phyloP scores from a whole-genome alignment of 2,797 vertebrate species.

The Coregonus sp. region DNA sequence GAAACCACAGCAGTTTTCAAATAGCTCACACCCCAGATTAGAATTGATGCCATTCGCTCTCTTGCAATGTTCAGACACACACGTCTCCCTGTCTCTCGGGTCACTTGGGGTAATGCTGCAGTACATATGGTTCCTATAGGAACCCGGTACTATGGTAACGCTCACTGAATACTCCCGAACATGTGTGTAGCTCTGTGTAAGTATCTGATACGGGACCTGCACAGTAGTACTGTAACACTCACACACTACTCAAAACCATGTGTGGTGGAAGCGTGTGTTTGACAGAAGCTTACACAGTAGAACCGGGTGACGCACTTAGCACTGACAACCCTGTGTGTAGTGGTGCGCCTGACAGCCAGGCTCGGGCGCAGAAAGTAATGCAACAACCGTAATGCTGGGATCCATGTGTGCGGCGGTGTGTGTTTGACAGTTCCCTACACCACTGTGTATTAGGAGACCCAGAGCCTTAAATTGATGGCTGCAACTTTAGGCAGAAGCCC shows the following conservation, averaged over 20 bases:
- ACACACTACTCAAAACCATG: constrained; percentile 33
- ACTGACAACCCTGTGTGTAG: constrained; percentile 31
- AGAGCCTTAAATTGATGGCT: constrained; percentile 48
- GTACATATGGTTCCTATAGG: constrained; percentile 23
- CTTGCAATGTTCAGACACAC: background rate
- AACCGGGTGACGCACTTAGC: constrained; percentile 24
- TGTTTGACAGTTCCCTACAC: constrained; percentile 35
- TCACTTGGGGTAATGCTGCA: constrained; percentile 13
- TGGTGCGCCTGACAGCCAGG: constrained; percentile 35
- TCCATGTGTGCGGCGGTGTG: constrained; percentile 35
- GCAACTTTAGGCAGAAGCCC: constrained; percentile 53
- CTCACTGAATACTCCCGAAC: constrained; percentile 26
- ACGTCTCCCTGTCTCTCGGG: constrained; percentile 14
- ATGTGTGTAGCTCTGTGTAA: constrained; percentile 1
- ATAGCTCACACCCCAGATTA: background rate
- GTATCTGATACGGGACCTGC: background rate
- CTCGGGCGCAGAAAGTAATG: constrained; percentile 15
- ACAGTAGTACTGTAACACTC: constrained; percentile 37
- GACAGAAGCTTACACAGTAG: constrained; percentile 40
- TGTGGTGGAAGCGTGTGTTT: constrained; percentile 35
- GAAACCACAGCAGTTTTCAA: background rate
- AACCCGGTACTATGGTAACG: constrained; percentile 36
- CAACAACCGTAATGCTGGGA: constrained; percentile 25
- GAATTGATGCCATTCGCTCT: background rate
- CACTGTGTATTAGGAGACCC: constrained; percentile 31